Evolutionary conservation across 2,113 vertebrate species (phyloP).

Genomic region (Cephalopterus ornatus): DNA sequence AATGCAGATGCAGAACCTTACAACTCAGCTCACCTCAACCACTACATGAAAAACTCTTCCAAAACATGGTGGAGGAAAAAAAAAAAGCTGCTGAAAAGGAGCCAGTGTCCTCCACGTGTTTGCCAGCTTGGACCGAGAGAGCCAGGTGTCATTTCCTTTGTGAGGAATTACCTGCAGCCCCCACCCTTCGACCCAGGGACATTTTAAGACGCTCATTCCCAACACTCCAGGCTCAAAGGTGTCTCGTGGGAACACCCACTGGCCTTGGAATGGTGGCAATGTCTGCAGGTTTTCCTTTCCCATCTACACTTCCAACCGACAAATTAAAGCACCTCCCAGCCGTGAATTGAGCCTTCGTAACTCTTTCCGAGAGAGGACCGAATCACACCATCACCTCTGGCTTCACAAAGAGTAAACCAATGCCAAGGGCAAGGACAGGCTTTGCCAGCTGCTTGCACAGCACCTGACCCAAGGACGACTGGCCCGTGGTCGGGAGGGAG

Average conservation of each 20-base stretch:
- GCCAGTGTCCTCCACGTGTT: fast-evolving
- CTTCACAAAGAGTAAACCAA: neutral
- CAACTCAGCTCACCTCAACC: neutral
- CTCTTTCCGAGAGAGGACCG: neutral
- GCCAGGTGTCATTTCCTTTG: neutral
- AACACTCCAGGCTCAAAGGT: neutral
- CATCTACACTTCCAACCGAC: neutral
- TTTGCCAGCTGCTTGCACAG: neutral
- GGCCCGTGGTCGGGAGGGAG: neutral
- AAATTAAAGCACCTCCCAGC: neutral
- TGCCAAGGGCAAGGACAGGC: neutral
- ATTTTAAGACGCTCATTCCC: neutral
- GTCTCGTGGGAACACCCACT: neutral
- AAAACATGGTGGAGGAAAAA: neutral
- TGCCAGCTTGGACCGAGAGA: neutral
- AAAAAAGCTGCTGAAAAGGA: neutral
- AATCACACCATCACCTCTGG: neutral
- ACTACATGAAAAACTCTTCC: neutral
- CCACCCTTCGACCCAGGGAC: neutral
- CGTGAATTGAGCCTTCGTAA: neutral
- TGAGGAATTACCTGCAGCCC: neutral
- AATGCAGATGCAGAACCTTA: neutral
- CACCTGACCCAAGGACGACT: fast-evolving
- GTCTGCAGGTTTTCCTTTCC: neutral
- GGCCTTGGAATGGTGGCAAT: neutral